These are phyloP conservation scores for Digitonthophagus gazella DNA, from an alignment of 2,888 invertebrate genomes.

Conservation along the genomic window DNA sequence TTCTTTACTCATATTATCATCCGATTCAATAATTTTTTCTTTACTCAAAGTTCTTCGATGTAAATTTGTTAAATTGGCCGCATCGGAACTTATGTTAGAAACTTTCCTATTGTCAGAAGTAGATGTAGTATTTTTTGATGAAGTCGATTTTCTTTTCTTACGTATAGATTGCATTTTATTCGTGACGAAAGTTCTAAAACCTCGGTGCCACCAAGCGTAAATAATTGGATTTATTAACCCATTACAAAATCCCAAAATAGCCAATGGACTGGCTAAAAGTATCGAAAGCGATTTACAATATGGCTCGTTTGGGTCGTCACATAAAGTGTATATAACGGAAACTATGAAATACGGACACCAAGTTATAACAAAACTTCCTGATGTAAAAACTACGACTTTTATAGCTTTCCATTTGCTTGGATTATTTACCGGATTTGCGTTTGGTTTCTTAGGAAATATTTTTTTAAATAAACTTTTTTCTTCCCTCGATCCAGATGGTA, in stretches of 20 bases:
- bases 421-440: constrained; percentile 28
- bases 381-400: constrained; percentile 61
- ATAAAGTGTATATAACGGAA: constrained; percentile 57
- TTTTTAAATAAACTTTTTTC: constrained; percentile 34
- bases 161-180: constrained; percentile 43
- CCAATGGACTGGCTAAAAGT: constrained; percentile 59
- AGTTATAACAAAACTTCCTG: constrained; percentile 60
- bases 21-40: neutral
- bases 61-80: constrained; percentile 2
- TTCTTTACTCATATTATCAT: neutral
- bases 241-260: constrained; percentile 60
- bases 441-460: constrained; percentile 36
- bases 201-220: constrained; percentile 71
- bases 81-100: constrained; percentile 11
- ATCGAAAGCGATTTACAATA: constrained; percentile 54
- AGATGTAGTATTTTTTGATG: constrained; percentile 21
- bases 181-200: constrained; percentile 57
- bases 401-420: constrained; percentile 63
- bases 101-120: constrained; percentile 13
- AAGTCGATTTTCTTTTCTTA: constrained; percentile 25
- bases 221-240: constrained; percentile 65
- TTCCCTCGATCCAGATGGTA: constrained; percentile 35
- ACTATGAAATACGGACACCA: constrained; percentile 65
- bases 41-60: neutral
- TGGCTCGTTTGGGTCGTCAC: constrained; percentile 48